Evolutionary conservation across 2,888 invertebrate genomes (phyloP), one percentile per base, ranked within the genome.

Genomic region (Drosophila acutilabella): DNA sequence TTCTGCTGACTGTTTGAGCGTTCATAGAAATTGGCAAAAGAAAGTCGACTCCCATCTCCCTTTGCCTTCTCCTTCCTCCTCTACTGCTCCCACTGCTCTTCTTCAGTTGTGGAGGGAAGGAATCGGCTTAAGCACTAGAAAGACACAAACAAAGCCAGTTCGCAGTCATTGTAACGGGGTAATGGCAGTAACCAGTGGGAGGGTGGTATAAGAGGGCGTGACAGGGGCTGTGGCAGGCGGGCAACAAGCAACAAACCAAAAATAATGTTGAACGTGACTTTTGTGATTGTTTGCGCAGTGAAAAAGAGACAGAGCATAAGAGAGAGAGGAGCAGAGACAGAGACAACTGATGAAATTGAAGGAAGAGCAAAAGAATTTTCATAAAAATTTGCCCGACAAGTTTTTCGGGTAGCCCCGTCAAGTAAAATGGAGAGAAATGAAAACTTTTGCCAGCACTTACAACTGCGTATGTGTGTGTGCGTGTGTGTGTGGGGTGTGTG

Each of bases 191-290:
- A 68, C 45, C 59, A 36, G 20, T 48, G 36, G 48, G 59, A 1
- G 41, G 38, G 30, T 0, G 10, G 13, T 10, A 36, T 11, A 11
- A 13, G 44, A 2, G 52, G 33, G 45, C 30, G 8, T 2, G 18
- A 33, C 10, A 38, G 6, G 8, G n/a, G n/a, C n/a, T 5, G 30
- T n/a, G 51, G 16, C 36, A 14, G 45, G 71, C 30, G 26, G 57
- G 42, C 47, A 84, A 77, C 88, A 74, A 85, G 88, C 83, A 74
- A 78, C 87, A 89, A 89, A 81, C 85, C 89, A 89, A 86, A 81
- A 86, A 89, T 86, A 88, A 89, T 89, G 86, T 87, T 89, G 89
- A 81, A 86, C 88, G 86, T 86, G 86, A 86, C 86, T 86, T 86
- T 89, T 86, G 85, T 84, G 89, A 86, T 86, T 86, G 86, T 86